Conservation (phyloP, 2,797 vertebrate species). For the Rhynchotus rufescens region DNA sequence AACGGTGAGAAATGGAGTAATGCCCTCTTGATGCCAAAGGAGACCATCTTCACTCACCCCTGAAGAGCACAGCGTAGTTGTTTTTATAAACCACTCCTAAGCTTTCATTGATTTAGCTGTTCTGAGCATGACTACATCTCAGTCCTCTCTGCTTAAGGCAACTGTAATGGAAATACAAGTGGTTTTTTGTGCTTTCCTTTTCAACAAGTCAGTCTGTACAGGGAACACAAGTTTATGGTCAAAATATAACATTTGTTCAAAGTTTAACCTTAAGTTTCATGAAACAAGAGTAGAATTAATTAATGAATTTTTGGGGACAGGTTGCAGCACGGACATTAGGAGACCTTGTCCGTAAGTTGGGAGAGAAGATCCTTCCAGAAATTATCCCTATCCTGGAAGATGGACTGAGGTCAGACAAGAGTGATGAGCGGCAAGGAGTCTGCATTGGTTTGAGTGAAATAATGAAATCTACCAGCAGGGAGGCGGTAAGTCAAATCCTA, state of each 20-base stretch:
- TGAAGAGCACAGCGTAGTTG: background rate
- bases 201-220: background rate
- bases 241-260: background rate
- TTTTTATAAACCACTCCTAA: background rate
- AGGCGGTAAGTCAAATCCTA: constrained; percentile 84
- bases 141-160: background rate
- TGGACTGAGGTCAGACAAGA: constrained; percentile 93
- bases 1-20: constrained; percentile 83
- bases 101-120: background rate
- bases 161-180: background rate
- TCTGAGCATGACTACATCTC: background rate
- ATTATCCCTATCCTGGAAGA: constrained; percentile 98
- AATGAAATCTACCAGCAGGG: constrained; percentile 98
- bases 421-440: constrained; percentile 96
- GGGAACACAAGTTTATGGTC: background rate
- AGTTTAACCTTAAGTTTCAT: background rate
- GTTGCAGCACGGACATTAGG: constrained; percentile 96
- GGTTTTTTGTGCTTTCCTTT: background rate
- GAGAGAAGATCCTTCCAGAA: constrained; percentile 98
- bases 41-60: background rate
- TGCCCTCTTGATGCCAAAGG: background rate
- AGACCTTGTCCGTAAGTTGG: constrained; percentile 95
- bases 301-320: constrained; percentile 70
- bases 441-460: constrained; percentile 98
- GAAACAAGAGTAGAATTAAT: background rate